Base-by-base conservation (phyloP, 2,888 invertebrate genomes). In the Melanostoma mellinum region DNA sequence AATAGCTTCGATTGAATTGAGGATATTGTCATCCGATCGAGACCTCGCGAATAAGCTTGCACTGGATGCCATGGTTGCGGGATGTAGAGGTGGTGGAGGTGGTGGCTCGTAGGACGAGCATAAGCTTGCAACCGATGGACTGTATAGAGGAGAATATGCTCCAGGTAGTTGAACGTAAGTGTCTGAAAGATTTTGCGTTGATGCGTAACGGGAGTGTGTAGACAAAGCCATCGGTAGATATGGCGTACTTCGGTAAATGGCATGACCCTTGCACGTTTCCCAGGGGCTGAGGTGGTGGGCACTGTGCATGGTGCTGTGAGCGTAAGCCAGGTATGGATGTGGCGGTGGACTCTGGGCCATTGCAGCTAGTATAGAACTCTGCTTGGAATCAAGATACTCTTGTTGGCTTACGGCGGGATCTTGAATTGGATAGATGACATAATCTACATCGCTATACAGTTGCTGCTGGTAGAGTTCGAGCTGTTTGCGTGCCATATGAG, bases 361-460 rank as follows among this genome's bases (percentile, higher is more conserved):
- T 9, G 95, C 92, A 46, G 96, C 95, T 0, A 96, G 95, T 36
- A 92, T 86, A 2, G 92, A 90, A 3, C 91, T 90, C 88, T 96
- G 94, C 89, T 97, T 97, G 65, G 97, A 96, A 88, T 97, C 97
- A 86, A 97, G 93, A 91, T 97, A 97, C 89, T 97, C 97, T 90
- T 97, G 97, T 89, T 97, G 96, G 85, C 97, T 97, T 55, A 97
- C 94, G 0, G 96, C 95, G 6, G 97, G 97, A 91, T 97, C 97
- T 91, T 97, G 97, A 82, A 97, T 91, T 0, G 97, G 97, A 88
- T 97, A 97, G 89, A 97, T 96, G 5, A 97, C 97, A 88, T 97
- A 97, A 91, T 97, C 97, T 3, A 97, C 96, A 88, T 97, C 97
- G 80, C 97, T 97, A 88, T 96, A 97, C 73, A 97, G 93, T 89